phyloP scores from a whole-genome alignment of 1,140 invertebrate species.

The Copidosoma floridanum region DNA sequence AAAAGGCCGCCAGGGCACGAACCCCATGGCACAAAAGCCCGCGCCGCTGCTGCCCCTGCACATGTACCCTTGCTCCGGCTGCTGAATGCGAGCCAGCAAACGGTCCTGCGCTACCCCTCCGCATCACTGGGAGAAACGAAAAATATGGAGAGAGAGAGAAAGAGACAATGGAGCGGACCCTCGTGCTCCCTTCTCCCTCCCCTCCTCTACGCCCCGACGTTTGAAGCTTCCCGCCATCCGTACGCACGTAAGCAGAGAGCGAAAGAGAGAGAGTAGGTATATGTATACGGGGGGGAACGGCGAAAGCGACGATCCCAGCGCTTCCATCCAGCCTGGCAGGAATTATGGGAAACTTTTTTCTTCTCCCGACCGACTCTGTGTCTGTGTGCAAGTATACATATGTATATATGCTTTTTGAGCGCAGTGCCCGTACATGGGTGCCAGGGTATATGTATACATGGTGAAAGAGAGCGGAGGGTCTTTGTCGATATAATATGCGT shows the following conservation, averaged over 20 bases:
- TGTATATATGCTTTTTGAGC: constrained; percentile 11
- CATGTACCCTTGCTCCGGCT: too few relatives aligned
- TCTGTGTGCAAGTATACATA: neutral
- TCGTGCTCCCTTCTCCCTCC: too few relatives aligned
- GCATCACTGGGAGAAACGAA: neutral
- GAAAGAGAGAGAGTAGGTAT: neutral
- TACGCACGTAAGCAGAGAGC: neutral
- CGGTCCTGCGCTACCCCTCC: neutral
- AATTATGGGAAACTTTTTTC: constrained; percentile 26
- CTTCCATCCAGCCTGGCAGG: neutral
- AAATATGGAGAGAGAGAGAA: neutral
- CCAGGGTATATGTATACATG: too few relatives aligned
- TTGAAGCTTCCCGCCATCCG: constrained; percentile 23
- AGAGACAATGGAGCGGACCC: constrained; percentile 2
- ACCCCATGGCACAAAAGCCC: neutral
- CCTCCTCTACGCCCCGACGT: too few relatives aligned
- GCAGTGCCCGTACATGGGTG: too few relatives aligned
- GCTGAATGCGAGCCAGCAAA: too few relatives aligned
- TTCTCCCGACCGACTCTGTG: neutral
- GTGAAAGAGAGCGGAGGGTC: neutral
- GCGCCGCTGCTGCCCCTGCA: too few relatives aligned
- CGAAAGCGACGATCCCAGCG: constrained; percentile 1
- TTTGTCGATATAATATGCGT: too few relatives aligned
- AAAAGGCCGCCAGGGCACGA: too few relatives aligned
- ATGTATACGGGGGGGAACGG: neutral